Evolutionary conservation across 2,888 invertebrate genomes (phyloP).

Genomic region (Chrysodeixis includens): DNA sequence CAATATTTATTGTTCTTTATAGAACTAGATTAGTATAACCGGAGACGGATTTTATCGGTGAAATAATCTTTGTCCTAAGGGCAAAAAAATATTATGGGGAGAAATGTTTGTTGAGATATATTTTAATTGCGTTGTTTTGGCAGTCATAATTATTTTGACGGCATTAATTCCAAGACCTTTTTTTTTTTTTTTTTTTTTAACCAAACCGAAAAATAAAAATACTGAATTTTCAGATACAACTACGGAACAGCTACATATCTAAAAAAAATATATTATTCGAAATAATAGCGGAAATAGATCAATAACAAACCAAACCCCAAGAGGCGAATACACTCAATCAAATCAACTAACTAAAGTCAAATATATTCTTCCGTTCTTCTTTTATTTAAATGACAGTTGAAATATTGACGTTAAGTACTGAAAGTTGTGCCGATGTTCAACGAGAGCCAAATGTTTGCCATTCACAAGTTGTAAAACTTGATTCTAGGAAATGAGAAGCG

Average conservation of each 20-base stretch:
- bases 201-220: neutral
- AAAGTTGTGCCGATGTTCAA: slow-evolving; percentile 37
- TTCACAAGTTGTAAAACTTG: slow-evolving; percentile 43
- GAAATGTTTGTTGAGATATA: too few species aligned
- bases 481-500: slow-evolving; percentile 33
- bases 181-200: too few species aligned
- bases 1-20: neutral
- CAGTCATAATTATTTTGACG: too few species aligned
- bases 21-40: too few species aligned
- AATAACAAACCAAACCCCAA: neutral
- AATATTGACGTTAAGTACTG: slow-evolving; percentile 26
- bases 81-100: too few species aligned
- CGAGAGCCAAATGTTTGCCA: slow-evolving; percentile 37
- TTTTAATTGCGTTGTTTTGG: too few species aligned
- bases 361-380: neutral
- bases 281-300: neutral
- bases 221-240: neutral
- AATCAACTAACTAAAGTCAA: neutral
- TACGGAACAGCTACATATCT: neutral
- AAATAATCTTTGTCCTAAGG: too few species aligned
- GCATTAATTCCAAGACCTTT: too few species aligned
- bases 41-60: too few species aligned
- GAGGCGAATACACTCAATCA: slow-evolving; percentile 1
- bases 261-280: neutral
- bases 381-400: slow-evolving; percentile 9